A percentile compares a stretch with the other conserved stretches of the same genome.
Evolutionary conservation across 1,140 invertebrate genomes (phyloP).

Genomic region (Drosophila melanogaster): DNA sequence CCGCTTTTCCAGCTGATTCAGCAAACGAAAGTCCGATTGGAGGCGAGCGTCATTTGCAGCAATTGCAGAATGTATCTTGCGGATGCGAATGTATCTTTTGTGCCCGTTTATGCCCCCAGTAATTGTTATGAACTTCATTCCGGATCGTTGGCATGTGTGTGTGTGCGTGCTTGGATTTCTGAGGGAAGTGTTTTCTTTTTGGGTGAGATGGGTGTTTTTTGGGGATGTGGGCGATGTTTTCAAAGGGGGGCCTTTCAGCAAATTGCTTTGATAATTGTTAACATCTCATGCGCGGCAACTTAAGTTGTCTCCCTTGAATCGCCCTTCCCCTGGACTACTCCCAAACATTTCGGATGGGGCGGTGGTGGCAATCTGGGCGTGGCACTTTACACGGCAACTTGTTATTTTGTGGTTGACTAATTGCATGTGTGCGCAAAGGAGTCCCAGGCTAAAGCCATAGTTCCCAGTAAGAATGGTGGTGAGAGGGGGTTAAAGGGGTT

Average conservation of each 20-base stretch:
- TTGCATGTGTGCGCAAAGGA: conserved; percentile 67
- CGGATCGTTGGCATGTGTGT: conserved; percentile 40
- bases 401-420: conserved; percentile 77
- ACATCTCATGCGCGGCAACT: conserved; percentile 47
- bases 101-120: conserved; percentile 53
- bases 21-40: conserved; percentile 31
- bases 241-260: conserved; percentile 25
- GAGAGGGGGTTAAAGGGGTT: not conserved
- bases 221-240: not conserved
- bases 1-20: conserved; percentile 36
- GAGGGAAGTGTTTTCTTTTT: conserved; percentile 2
- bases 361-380: conserved; percentile 45
- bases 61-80: conserved; percentile 56
- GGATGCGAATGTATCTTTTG: conserved; percentile 55
- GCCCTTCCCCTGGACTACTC: too few species aligned
- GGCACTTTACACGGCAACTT: conserved; percentile 77
- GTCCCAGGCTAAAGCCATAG: conserved; percentile 33
- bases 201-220: not conserved
- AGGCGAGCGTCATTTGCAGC: conserved; percentile 48
- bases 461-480: not conserved
- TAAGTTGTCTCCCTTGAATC: conserved; percentile 13
- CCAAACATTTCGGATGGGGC: not conserved
- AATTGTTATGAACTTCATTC: conserved; percentile 79
- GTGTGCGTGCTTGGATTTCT: conserved; percentile 54
- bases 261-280: conserved; percentile 75